Base-by-base conservation (phyloP, 2,797 vertebrate genomes). In the Sebastes diaconus region DNA sequence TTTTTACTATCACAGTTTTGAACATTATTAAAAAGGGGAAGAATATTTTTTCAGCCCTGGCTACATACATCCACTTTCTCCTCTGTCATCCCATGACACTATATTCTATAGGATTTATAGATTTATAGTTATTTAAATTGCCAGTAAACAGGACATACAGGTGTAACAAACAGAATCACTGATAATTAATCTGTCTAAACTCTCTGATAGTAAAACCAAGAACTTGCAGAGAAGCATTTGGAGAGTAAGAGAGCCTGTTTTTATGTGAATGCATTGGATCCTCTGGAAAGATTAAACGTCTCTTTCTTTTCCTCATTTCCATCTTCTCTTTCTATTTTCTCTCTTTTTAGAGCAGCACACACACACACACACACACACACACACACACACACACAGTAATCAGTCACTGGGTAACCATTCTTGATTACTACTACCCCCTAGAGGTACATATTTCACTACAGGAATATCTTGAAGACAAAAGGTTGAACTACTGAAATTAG, bases 341-440 rank as follows among this genome's bases (percentile, higher is more conserved):
- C 7, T 69, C 24, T 61, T 67, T 66, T 29, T 22, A 61, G 14
- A 66, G 79, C 61, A 12, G 1, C 54, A 22, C 20, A 20, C 57
- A 55, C 32, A 32, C 25, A 63, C 13, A 10, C 64, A 61, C 24
- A 30, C 30, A 20, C 57, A 55, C 32, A 30, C 25, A 63, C 13
- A 10, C 57, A 60, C 24, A 30, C 30, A 34, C n/a, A 25, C 22
- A 54, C 70, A 63, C 25, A 64, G 60, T 11, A 12, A 58, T 77
- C 50, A 52, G 27, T 46, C 55, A 22, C 50, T 50, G 16, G 2
- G 58, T 20, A 69, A 81, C 58, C 85, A 84, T 66, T 73, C 63
- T 93, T 89, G 95, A 92, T 78, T 83, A 87, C 91, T 95, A 95
- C 95, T 96, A 95, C 97, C 97, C 96, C 95, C 97, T 96, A 88